Conservation (phyloP, 2,888 invertebrate genomes). For the Mesoligia furuncula region DNA sequence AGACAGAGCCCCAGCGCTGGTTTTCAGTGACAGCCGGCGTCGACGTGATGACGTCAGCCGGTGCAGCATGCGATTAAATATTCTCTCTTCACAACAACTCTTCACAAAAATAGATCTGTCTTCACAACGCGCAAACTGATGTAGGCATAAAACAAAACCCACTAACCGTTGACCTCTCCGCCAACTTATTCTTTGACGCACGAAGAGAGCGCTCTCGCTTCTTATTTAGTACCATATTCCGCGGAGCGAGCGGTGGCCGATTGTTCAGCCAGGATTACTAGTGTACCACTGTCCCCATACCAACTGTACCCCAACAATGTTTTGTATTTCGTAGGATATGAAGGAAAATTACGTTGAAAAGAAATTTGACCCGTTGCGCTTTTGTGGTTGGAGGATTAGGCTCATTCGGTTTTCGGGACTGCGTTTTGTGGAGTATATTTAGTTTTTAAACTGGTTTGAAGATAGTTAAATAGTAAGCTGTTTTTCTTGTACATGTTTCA, state of each 20-base stretch:
- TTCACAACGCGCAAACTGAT: neutral
- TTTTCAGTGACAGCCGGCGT: too few relatives aligned
- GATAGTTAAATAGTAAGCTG: too few relatives aligned
- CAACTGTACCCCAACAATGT: slow-evolving; percentile 54
- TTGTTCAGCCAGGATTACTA: slow-evolving; percentile 74
- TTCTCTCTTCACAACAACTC: too few relatives aligned
- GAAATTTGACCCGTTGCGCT: slow-evolving; percentile 56
- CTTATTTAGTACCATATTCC: slow-evolving; percentile 80
- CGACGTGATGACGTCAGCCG: too few relatives aligned
- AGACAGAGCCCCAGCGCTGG: too few relatives aligned
- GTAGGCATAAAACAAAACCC: slow-evolving; percentile 17
- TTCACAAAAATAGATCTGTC: too few relatives aligned
- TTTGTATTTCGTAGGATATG: slow-evolving; percentile 57
- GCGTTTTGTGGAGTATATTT: slow-evolving; percentile 19
- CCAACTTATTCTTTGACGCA: slow-evolving; percentile 64
- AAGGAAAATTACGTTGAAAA: slow-evolving; percentile 53
- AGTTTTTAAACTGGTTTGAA: neutral
- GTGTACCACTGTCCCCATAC: slow-evolving; percentile 59
- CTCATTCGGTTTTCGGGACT: slow-evolving; percentile 13
- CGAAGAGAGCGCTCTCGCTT: slow-evolving; percentile 67
- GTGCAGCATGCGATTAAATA: too few relatives aligned
- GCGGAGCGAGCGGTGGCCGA: slow-evolving; percentile 66
- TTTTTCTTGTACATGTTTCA: neutral
- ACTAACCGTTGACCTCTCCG: neutral
- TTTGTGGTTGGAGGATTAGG: slow-evolving; percentile 40